Evolutionary conservation across 2,113 vertebrate genomes (phyloP), one percentile per base, ranked within the genome.

Genomic region (Carassius carassius): DNA sequence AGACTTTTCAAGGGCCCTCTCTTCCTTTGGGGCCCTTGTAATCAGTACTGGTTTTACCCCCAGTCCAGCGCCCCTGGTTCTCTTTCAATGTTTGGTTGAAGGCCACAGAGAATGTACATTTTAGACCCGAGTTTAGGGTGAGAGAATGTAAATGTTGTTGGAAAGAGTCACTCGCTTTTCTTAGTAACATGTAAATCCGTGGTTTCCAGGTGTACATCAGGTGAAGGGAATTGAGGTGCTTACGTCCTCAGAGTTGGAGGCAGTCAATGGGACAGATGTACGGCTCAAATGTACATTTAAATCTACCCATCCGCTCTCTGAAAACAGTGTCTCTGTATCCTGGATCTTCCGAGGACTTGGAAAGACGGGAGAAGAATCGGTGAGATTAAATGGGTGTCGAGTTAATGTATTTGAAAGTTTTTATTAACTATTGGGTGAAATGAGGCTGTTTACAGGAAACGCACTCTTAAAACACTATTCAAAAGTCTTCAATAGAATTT

Each of bases 231-330:
- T 99, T 89, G 95, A 96, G 1, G 91, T 98, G 82, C 86, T 90
- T 85, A 97, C 95, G 0, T 80, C 92, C 0, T 86, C 47, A 9
- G 92, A 94, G 17, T 44, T 98, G 88, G 93, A 96, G 25, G 96
- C 89, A 0, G 91, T 95, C 56, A 99, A 99, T 0, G 98, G 97
- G 86, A 98, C 97, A 0, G 86, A 95, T 23, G 88, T 95, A 65
- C 92, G 91, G 8, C 90, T 99, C 65, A 97, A 96, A 89, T 99
- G 98, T 92, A 97, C 96, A 67, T 99, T 99, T 63, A 94, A 89
- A 85, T 96, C 95, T 92, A 94, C 19, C 37, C 74, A 86, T 1
- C 91, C 95, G 0, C 86, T 96, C 16, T 89, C 94, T 0, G 85
- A 85, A 14, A 29, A 86, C 2, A 85, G 94, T 0, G 91, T 95